Base-by-base conservation (phyloP, 1,140 invertebrate genomes). In the Tyrophagus putrescentiae region DNA sequence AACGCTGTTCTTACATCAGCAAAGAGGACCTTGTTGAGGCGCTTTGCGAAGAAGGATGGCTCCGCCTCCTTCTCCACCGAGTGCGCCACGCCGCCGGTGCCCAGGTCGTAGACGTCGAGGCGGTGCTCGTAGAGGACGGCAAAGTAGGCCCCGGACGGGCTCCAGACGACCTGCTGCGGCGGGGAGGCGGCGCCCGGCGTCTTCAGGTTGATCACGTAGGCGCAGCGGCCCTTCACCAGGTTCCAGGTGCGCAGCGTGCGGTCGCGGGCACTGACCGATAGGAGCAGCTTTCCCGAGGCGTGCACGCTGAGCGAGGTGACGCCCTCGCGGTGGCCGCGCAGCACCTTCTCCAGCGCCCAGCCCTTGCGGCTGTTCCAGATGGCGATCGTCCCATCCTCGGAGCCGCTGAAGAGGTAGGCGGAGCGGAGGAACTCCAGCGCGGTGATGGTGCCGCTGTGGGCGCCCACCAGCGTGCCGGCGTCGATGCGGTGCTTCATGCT, bases 231-330 rank as follows among this genome's bases (percentile, higher is more conserved):
- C 74, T 90, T 93, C 0, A 96, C 75, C 60, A 96, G 74, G 76
- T 97, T 93, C 92, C 92, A 97, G 1, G 89, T 93, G 66, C 83
- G 76, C 21, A 96, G 72, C 3, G 83, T 83, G 60, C 80, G 81
- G 72, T 95, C 90, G 59, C 78, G 79, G 18, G 88, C 87, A n/a
- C n/a, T n/a, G 18, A 92, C 77, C 18, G 87, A 86, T 5, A 97
- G 70, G 1, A 87, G 85, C 59, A 96, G 67, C 75, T 68, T 67
- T n/a, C 67, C 67, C 67, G 82, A 82, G 7, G 87, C 85, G 78
- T 97, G 92, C 60, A 94, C 64, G 34, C 71, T 68, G 16, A 75
- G 48, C 64, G 58, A 62, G 56, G 67, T 70, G 1, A 76, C 62
- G n/a, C 65, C 57, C 32, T 67, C 65, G 60, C 75, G 72, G 62